Conservation (phyloP, 2,888 invertebrate species). For the Machimus atricapillus region DNA sequence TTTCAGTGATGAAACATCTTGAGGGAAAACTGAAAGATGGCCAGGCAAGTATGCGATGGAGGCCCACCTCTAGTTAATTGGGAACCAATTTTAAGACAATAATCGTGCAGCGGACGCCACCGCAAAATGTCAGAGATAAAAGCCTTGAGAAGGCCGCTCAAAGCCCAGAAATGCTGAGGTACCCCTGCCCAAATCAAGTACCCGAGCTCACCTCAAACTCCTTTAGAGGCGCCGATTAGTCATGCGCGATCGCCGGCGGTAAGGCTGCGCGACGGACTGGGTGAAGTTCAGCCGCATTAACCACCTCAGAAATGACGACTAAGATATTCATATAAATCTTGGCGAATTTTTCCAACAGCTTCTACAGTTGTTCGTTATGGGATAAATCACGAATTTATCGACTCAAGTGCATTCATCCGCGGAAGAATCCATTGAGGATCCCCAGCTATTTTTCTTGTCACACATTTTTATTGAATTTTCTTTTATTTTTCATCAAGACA, state of each 20-base stretch:
- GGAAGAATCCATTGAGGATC: background rate
- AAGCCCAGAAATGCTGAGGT: background rate
- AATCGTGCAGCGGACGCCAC: background rate
- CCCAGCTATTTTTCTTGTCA: background rate
- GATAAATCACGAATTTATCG: background rate
- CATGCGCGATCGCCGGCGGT: background rate
- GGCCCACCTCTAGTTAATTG: background rate
- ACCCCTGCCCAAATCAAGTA: background rate
- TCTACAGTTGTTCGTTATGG: background rate
- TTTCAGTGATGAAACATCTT: background rate
- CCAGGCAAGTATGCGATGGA: background rate
- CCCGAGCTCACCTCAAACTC: background rate
- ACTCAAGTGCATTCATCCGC: background rate
- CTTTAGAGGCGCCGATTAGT: background rate
- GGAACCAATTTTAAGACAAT: slow-evolving; percentile 8
- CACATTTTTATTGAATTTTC: background rate
- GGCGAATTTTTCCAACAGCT: background rate
- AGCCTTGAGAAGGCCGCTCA: slow-evolving; percentile 28
- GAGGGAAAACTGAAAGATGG: background rate
- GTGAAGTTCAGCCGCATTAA: background rate
- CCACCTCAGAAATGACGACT: background rate
- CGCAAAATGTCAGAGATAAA: slow-evolving; percentile 25
- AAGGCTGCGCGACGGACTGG: background rate
- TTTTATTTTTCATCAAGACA: background rate
- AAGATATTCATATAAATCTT: background rate